These are phyloP conservation scores for Diloba caeruleocephala DNA, from an alignment of 2,888 invertebrate genomes.

Conservation along the genomic window DNA sequence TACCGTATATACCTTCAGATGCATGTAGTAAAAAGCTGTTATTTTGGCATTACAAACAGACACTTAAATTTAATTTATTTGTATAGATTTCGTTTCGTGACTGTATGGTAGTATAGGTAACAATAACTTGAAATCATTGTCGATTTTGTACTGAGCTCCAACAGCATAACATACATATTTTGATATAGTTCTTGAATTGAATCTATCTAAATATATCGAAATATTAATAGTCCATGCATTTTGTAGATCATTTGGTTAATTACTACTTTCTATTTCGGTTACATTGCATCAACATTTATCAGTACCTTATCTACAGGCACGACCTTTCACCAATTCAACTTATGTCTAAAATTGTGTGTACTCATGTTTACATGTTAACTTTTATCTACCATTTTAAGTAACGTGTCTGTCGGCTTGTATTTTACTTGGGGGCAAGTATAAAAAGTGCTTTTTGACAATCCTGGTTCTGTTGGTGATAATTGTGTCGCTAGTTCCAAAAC, in stretches of 20 bases:
- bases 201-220: conserved; percentile 13
- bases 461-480: background rate
- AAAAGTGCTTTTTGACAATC: background rate
- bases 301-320: conserved; percentile 55
- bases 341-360: conserved; percentile 34
- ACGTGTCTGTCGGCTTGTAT: conserved; percentile 8
- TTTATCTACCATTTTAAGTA: conserved; percentile 33
- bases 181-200: conserved; percentile 26
- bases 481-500: background rate
- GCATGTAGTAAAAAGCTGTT: no score
- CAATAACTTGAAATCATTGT: background rate
- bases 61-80: no score
- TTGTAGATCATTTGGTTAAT: conserved; percentile 25
- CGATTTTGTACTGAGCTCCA: background rate
- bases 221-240: conserved; percentile 24
- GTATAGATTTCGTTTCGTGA: no score
- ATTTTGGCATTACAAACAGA: no score
- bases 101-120: no score
- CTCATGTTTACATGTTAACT: conserved; percentile 42
- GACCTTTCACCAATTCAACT: conserved; percentile 53
- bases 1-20: no score
- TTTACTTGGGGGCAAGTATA: background rate
- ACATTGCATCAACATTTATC: conserved; percentile 56
- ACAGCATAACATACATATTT: background rate
- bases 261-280: conserved; percentile 52